Base-by-base conservation (phyloP, 2,888 invertebrate genomes). In the Brachypalpus laphriformis region DNA sequence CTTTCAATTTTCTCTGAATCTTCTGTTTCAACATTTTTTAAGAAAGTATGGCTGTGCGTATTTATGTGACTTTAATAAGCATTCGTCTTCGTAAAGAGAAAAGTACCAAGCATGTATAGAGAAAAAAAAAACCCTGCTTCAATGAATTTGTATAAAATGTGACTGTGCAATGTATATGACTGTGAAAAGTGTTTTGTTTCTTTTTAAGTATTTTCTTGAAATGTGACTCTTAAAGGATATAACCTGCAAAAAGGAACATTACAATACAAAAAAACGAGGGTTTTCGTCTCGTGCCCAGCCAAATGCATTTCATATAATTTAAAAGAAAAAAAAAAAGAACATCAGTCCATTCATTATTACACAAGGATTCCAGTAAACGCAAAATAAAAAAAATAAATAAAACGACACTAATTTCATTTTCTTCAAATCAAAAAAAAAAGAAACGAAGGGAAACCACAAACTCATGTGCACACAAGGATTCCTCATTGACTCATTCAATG, bases 231-330 rank as follows among this genome's bases (percentile, higher is more conserved):
- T 61, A 54, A 70, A 61, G 51, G 49, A 63, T 31, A 65, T 56
- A 71, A 82, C 68, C 77, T 82, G 66, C 78, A 83, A 83, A 82
- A 72, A 72, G 47, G 68, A 72, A 28, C 59, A 72, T 72, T 63
- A 40, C 49, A 71, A 71, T 77, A 25, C 51, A 66, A 68, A 61
- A 57, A 74, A 66, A 54, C 66, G 51, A 74, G 68, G 72, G 56
- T 56, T 72, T 6, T 6, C 14, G 18, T 78, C 74, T 78, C 82
- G 78, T 78, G 78, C 68, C 74, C 78, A 83, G 68, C 66, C 82
- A 83, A 70, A 83, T 83, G 74, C 78, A 83, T 34, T 74, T 75
- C 49, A 68, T 75, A 70, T 47, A 82, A 75, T 28, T 16, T 59
- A 74, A 37, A 45, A 42, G 59, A 31, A 20, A 59, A 34, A 34